Evolutionary conservation across 1,140 invertebrate species (phyloP), one percentile per base, ranked within the genome.

Genomic region (Lasioglossum albipes): DNA sequence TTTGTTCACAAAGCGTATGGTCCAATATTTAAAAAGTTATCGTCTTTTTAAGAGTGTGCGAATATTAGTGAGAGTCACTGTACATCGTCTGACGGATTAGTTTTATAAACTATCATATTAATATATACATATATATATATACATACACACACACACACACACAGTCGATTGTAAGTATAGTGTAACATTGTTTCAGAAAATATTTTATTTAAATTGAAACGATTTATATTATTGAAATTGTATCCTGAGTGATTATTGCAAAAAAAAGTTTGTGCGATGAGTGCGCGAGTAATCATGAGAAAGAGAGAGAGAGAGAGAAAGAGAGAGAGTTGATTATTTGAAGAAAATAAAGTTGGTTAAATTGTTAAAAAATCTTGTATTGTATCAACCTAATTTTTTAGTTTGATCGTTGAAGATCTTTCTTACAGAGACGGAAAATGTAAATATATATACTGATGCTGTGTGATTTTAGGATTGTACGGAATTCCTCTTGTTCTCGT

Each of bases 401-500:
- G 18, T 57, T 12, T 12, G 3, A 49, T 49, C 2, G 45, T 49
- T 49, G 9, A 49, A 49, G 36, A 27, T 36, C 3, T 36, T 36
- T 36, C 36, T 36, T 36, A 36, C 36, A 36, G 36, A 36, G 36
- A 36, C 36, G 36, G 36, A 4, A 36, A 36, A 36, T 36, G 5
- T 5, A 36, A 36, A 5, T 36, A 49, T 12, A n/a, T n/a, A n/a
- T n/a, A n/a, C n/a, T 27, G 27, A 27, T 27, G 27, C 27, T 27
- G 45, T 9, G 45, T 49, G 45, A 61, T 77, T 67, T 20, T 93
- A 96, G 96, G 96, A 45, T 94, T 95, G 78, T 95, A 96, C 72
- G 96, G 96, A 0, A 94, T 97, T 62, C 95, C 96, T 2, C 87
- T 97, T 42, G 95, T 96, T 16, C 64, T 96, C 36, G 89, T 95